Conservation (phyloP, 2,113 vertebrate genomes). For the Nibea albiflora region DNA sequence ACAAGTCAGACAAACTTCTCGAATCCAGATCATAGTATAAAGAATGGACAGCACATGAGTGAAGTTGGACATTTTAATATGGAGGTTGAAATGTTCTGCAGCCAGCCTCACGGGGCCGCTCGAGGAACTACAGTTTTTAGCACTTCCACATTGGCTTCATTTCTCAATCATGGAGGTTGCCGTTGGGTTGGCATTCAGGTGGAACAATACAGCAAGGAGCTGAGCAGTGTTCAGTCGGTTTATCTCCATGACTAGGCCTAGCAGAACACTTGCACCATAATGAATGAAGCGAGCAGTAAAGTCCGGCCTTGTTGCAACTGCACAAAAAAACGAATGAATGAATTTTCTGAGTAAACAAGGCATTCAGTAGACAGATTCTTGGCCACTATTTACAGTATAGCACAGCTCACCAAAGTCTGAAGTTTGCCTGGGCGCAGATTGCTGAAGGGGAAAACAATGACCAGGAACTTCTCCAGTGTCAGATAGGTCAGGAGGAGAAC, state of each 20-base stretch:
- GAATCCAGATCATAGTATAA: too few species aligned
- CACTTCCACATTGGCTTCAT: too few species aligned
- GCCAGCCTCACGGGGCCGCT: too few species aligned
- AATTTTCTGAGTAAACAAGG: background rate
- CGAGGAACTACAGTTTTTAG: too few species aligned
- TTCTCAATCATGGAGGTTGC: too few species aligned
- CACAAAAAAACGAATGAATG: background rate
- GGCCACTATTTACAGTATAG: background rate
- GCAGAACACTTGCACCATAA: background rate
- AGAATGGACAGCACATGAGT: too few species aligned
- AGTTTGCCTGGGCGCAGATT: conserved; percentile 84
- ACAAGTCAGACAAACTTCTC: too few species aligned
- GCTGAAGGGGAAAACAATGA: conserved; percentile 89
- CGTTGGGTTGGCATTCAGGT: too few species aligned
- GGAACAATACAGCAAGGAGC: too few species aligned
- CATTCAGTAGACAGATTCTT: background rate
- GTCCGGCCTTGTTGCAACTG: background rate
- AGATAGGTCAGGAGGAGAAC: conserved; percentile 89
- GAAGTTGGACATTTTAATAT: too few species aligned
- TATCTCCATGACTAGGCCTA: background rate
- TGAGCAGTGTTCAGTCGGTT: too few species aligned
- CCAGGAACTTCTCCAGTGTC: conserved; percentile 89
- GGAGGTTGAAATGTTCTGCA: too few species aligned
- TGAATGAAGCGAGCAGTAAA: background rate
- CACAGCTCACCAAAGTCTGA: conserved; percentile 77